A percentile compares a stretch with the other conserved stretches of the same genome.
Evolutionary conservation across 1,140 invertebrate genomes (phyloP).

Genomic region (Drosophila sulfurigaster): DNA sequence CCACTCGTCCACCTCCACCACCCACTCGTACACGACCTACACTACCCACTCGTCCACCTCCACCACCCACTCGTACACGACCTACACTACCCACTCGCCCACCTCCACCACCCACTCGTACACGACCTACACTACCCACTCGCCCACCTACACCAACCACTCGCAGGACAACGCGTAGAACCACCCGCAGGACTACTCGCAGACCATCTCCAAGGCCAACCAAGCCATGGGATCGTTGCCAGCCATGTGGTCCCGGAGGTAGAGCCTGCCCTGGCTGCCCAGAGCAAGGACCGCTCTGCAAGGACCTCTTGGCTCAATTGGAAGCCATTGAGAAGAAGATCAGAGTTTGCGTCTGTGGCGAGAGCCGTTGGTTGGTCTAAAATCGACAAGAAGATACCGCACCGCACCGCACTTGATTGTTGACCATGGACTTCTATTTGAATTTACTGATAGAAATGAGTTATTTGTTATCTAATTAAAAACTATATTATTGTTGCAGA

Average conservation of each 20-base stretch:
- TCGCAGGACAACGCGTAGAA: background rate
- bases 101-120: too few species aligned
- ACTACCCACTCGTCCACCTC: too few species aligned
- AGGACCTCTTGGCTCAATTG: constrained; percentile 4
- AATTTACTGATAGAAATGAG: too few species aligned
- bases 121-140: background rate
- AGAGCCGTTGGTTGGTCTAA: background rate
- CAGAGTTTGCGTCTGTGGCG: constrained; percentile 37
- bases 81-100: background rate
- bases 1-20: background rate
- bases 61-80: background rate
- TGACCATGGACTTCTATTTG: background rate
- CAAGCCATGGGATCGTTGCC: constrained; percentile 15
- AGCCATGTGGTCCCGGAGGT: constrained; percentile 30
- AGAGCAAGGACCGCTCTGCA: background rate
- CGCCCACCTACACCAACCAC: background rate
- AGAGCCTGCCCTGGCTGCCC: constrained; percentile 36
- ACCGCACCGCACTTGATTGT: background rate
- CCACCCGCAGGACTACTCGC: background rate
- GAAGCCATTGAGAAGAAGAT: background rate
- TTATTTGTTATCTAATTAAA: background rate
- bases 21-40: too few species aligned
- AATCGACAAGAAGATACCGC: background rate
- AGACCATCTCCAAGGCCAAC: background rate
- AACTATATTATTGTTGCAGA: too few species aligned